A percentile compares a stretch with the other conserved stretches of the same genome.
Evolutionary conservation across 2,113 vertebrate species (phyloP).

Genomic region (Etheostoma cragini): DNA sequence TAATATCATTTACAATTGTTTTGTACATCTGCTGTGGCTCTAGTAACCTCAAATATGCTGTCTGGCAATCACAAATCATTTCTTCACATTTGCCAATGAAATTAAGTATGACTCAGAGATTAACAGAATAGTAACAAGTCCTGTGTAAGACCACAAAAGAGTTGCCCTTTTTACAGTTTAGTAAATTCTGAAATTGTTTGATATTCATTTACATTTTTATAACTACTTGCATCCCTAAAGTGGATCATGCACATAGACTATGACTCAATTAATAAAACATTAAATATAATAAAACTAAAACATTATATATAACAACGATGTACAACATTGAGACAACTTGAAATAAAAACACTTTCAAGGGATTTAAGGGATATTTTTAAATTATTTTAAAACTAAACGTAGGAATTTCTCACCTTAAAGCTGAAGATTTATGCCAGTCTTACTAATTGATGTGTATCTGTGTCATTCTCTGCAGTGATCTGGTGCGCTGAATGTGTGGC

Average conservation of each 20-base stretch:
- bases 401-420: slow-evolving; percentile 48
- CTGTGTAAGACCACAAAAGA: background rate
- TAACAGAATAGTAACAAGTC: background rate
- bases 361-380: background rate
- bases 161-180: background rate
- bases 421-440: background rate
- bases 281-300: background rate
- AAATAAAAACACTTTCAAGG: background rate
- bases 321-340: background rate
- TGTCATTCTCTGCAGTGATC: background rate
- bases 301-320: too few species aligned
- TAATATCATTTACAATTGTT: background rate
- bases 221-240: background rate
- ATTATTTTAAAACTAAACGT: background rate
- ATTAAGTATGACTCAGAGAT: background rate
- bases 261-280: background rate
- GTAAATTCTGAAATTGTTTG: background rate
- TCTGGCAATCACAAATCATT: background rate
- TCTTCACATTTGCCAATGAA: background rate
- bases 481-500: background rate
- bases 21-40: background rate
- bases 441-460: background rate
- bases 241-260: background rate
- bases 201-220: background rate
- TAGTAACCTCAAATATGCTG: background rate